These are phyloP conservation scores for Candoia aspera DNA, from an alignment of 2,113 vertebrate genomes.

Conservation along the genomic window DNA sequence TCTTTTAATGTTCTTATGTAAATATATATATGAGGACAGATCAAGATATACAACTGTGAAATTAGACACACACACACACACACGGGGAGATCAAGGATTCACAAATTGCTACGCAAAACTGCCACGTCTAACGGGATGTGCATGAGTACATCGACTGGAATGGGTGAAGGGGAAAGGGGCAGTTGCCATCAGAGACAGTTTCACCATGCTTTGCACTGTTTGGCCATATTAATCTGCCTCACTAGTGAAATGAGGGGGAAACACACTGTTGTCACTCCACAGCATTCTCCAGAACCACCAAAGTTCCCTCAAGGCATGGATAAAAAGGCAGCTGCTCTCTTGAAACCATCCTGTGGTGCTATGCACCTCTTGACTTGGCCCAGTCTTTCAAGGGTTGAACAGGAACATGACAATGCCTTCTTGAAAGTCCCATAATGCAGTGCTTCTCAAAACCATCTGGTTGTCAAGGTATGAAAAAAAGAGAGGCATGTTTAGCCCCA, in stretches of 20 bases:
- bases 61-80: conserved; percentile 60
- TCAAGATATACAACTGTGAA: conserved; percentile 69
- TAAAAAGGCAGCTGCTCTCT: conserved; percentile 20
- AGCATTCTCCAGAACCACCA: conserved; percentile 51
- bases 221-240: fast-evolving
- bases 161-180: conserved; percentile 41
- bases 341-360: conserved; percentile 44
- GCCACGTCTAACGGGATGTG: conserved; percentile 78
- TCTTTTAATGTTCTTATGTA: conserved; percentile 65
- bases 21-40: conserved; percentile 67
- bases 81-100: conserved; percentile 58
- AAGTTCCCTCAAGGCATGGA: fast-evolving
- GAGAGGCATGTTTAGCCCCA: conserved; percentile 34
- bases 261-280: not conserved
- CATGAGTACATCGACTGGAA: conserved; percentile 74
- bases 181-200: conserved; percentile 50
- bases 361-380: conserved; percentile 39
- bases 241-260: not conserved
- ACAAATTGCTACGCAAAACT: conserved; percentile 80
- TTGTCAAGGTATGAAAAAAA: not conserved
- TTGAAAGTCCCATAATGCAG: conserved; percentile 30
- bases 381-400: not conserved
- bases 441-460: conserved; percentile 45
- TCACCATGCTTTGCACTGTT: conserved; percentile 43
- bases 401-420: conserved; percentile 21